phyloP scores from a whole-genome alignment of 2,888 invertebrate species.

The Pristionchus arcanus region DNA sequence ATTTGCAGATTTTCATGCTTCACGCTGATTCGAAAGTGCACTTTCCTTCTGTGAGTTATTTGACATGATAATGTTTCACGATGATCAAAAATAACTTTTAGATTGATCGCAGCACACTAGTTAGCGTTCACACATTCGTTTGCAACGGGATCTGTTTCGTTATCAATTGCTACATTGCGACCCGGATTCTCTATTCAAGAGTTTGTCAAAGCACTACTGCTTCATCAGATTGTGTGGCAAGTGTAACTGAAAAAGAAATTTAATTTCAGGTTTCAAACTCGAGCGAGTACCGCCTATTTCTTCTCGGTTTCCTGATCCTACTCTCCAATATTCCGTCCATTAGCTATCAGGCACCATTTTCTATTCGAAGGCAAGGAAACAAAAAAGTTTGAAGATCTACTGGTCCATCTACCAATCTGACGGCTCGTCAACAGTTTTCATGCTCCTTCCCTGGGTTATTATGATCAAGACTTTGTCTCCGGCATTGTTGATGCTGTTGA shows the following conservation, averaged over 20 bases:
- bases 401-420: background rate
- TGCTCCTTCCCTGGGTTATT: background rate
- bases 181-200: background rate
- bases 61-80: too few relatives aligned
- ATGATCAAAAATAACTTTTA: too few relatives aligned
- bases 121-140: background rate
- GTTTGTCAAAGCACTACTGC: background rate
- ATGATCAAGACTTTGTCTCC: background rate
- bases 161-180: background rate
- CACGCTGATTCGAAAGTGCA: background rate
- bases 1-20: conserved; percentile 2
- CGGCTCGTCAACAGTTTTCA: background rate
- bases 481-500: background rate
- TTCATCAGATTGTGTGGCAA: too few relatives aligned
- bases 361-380: background rate
- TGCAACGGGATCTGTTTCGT: background rate
- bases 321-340: conserved; percentile 3
- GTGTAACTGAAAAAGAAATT: too few relatives aligned
- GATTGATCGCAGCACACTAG: background rate
- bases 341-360: background rate
- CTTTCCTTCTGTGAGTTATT: background rate
- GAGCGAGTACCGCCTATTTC: background rate
- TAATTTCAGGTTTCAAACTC: background rate
- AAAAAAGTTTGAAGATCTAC: background rate
- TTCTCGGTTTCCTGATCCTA: background rate